phyloP scores from a whole-genome alignment of 2,113 vertebrate genomes.

The Mustela nigripes region DNA sequence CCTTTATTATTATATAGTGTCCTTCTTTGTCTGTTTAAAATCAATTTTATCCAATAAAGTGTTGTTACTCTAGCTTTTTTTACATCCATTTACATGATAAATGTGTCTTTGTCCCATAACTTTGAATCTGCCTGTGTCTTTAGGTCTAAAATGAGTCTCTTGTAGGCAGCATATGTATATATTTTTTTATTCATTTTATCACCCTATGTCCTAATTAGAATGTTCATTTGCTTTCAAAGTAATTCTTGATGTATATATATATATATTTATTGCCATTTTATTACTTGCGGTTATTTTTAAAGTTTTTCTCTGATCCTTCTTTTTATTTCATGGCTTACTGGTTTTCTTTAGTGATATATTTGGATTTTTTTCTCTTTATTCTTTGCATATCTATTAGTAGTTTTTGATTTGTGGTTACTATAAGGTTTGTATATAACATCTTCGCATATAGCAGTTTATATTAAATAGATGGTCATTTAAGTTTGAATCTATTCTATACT shows the following conservation, averaged over 20 bases:
- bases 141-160: not conserved
- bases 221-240: not conserved
- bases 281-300: not conserved
- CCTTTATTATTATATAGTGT: not conserved
- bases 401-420: no score
- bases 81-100: not conserved
- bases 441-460: no score
- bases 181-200: not conserved
- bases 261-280: not conserved
- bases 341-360: not conserved
- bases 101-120: not conserved
- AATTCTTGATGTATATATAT: not conserved
- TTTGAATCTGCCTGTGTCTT: not conserved
- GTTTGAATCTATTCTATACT: not conserved
- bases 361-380: not conserved
- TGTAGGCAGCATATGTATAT: not conserved
- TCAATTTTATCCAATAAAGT: not conserved
- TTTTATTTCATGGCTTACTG: not conserved
- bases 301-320: not conserved
- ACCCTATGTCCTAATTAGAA: not conserved
- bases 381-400: not conserved
- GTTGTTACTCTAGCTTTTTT: not conserved
- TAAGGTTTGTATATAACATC: no score
- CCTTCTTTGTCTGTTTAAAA: not conserved
- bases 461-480: not conserved